A percentile compares a stretch with the other conserved stretches of the same genome.
These are phyloP conservation scores for Ormyrus labotus DNA, from an alignment of 2,888 invertebrate species.

Conservation along the genomic window DNA sequence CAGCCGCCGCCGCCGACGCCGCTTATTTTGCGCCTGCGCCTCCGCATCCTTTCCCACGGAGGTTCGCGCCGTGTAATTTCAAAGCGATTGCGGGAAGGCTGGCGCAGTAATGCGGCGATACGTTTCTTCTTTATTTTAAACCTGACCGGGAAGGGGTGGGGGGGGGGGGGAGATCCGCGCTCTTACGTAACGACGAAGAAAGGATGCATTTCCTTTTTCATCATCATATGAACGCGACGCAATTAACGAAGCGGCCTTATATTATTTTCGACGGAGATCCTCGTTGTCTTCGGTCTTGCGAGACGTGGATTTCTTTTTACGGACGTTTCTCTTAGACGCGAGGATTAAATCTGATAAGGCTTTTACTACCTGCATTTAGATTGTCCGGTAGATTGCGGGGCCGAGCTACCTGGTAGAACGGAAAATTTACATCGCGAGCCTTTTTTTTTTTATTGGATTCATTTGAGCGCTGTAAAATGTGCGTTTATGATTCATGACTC, in stretches of 20 bases:
- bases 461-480: too few relatives aligned
- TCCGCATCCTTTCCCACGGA: slow-evolving; percentile 64
- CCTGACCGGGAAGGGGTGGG: background rate
- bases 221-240: too few relatives aligned
- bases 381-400: too few relatives aligned
- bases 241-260: too few relatives aligned
- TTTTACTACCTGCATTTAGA: background rate
- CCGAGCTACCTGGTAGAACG: too few relatives aligned
- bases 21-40: slow-evolving; percentile 61
- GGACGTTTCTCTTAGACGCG: background rate
- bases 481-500: too few relatives aligned
- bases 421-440: background rate
- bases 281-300: too few relatives aligned
- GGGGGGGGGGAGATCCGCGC: too few relatives aligned
- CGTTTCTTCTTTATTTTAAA: background rate
- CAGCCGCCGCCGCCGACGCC: slow-evolving; percentile 8
- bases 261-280: too few relatives aligned
- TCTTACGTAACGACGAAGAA: too few relatives aligned
- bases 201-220: background rate
- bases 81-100: slow-evolving; percentile 27
- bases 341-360: slow-evolving; percentile 12
- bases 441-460: background rate
- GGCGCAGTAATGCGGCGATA: background rate
- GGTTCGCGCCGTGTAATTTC: slow-evolving; percentile 43
- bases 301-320: background rate